Base-by-base conservation (phyloP, 2,113 vertebrate species). In the Athene cunicularia region DNA sequence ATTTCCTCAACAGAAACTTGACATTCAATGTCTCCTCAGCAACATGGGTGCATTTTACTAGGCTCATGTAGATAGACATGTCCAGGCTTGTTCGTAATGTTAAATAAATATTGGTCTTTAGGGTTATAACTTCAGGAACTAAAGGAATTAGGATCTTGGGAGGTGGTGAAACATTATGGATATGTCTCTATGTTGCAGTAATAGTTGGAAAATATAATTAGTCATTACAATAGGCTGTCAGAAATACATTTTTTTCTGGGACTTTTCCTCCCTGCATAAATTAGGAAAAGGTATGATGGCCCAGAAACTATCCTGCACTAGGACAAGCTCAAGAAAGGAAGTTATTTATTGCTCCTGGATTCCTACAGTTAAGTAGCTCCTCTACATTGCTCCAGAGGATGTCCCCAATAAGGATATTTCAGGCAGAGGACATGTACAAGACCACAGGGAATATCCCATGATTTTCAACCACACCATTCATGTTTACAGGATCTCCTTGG, bases 1-100 rank as follows among this genome's bases (percentile, higher is more conserved):
- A 5, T 77, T 81, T 33, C 35, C 94, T 68, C 75, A 90, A 93
- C 23, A 76, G 72, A 96, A 97, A 93, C 47, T 84, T 84, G 60
- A 64, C 68, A 89, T 91, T 91, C 39, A 77, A 30, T 83, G 39
- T 11, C 45, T 86, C 27, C 55, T 86, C 8, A 6, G 82, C 49
- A 90, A 41, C 80, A 47, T 33, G 35, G 62, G 13, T 60, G 37
- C 10, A 43, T 94, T 83, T 97, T 80, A 86, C n/a, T 87, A 52
- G 45, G 26, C n/a, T 83, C 82, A 27, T 8, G 20, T 67, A 91
- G 68, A 91, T 9, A 93, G 81, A 59, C 30, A 68, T 71, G n/a
- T 93, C 39, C 49, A 64, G 75, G 8, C 45, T 93, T 90, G 52
- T 93, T 92, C 62, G 37, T 73, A 50, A 95, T 72, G 28, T 80